Base-by-base conservation (phyloP, 2,888 invertebrate genomes). In the Eupeodes luniger region DNA sequence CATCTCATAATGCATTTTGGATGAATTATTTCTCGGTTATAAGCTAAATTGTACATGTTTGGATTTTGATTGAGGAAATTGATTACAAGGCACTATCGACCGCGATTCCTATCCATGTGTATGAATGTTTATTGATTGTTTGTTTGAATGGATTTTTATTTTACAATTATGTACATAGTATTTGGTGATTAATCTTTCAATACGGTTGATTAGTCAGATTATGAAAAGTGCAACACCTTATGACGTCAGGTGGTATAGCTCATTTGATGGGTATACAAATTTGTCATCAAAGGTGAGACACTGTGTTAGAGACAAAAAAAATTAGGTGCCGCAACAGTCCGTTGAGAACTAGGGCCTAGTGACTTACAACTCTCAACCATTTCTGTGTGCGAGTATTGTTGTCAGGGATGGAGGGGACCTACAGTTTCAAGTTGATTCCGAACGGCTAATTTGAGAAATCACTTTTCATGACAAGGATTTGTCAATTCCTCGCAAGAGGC, bases 21-120 rank as follows among this genome's bases (percentile, higher is more conserved):
- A 57, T 19, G 55, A 69, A 69, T 53, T 55, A 14, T 53, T 36
- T 69, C 36, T 69, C 69, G 16, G 69, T 44, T 59, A 47, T 47
- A 7, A 44, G 75, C 47, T 84, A 61, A 84, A 79, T 84, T 79
- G 79, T 55, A 19, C 49, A 78, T 83, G 83, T 66, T 78, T 78
- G 78, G 27, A 14, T 67, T 27, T 74, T 47, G 74, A 84, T 84
- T 79, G 57, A 79, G 84, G 77, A 84, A 84, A 79, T 67, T 19
- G 53, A 75, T 79, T 74, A 75, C n/a, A 72, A 72, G 70, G 70
- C n/a, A 62, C 34, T 51, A 19, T 14, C 16, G 16, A 49, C 16
- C 57, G 57, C 40, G 40, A 40, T 9, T 40, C 64, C 84, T 1
- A 19, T 83, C 66, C 27, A 27, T 27, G 72, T 78, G 40, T 40